Evolutionary conservation across 1,140 invertebrate species (phyloP).

Genomic region (Drosophila orena): DNA sequence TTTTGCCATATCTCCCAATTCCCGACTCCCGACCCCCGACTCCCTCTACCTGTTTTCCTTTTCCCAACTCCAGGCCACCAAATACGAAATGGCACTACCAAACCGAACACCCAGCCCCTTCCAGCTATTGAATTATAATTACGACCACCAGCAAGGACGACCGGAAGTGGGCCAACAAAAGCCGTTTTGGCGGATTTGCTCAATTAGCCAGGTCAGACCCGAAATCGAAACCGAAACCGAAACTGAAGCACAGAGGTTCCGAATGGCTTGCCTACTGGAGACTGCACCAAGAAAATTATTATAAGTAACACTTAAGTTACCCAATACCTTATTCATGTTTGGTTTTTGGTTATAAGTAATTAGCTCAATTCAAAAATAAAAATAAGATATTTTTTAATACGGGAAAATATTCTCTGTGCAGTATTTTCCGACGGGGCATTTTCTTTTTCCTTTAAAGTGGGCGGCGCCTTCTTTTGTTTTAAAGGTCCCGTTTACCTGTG

Average conservation of each 20-base stretch:
- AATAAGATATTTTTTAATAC: no score
- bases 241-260: neutral
- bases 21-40: neutral
- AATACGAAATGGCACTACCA: constrained; percentile 18
- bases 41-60: no score
- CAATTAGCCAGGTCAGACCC: constrained; percentile 67
- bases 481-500: constrained; percentile 55
- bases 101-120: constrained; percentile 40
- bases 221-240: constrained; percentile 55
- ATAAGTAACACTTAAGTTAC: no score
- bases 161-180: constrained; percentile 50
- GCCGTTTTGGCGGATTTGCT: constrained; percentile 59
- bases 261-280: neutral
- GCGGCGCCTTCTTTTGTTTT: constrained; percentile 15
- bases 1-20: constrained; percentile 7
- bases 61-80: neutral
- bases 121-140: constrained; percentile 78
- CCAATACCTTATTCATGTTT: neutral
- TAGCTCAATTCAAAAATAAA: no score
- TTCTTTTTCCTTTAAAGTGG: constrained; percentile 35
- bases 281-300: neutral
- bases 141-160: constrained; percentile 22
- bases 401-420: neutral
- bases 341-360: no score
- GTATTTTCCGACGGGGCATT: neutral